These are phyloP conservation scores for Amblyornis subalaris DNA, from an alignment of 2,113 vertebrate genomes.

Conservation along the genomic window DNA sequence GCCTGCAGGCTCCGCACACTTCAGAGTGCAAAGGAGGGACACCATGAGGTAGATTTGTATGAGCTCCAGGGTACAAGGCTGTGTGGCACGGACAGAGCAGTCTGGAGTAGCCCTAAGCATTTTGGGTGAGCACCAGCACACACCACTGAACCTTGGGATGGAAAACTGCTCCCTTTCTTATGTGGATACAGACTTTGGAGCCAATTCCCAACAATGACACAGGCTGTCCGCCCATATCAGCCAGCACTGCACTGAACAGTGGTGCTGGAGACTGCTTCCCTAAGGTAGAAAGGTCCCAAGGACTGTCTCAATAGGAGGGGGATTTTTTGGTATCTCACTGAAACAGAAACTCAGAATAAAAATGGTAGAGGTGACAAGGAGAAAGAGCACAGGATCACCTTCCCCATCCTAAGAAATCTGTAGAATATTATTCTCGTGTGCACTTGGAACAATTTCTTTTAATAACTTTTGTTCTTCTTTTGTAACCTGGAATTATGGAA, in stretches of 20 bases:
- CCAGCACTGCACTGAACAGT: neutral
- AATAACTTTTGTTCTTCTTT: neutral
- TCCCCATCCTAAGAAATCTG: neutral
- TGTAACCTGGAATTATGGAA: neutral
- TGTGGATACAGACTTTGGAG: neutral
- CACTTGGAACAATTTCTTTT: neutral
- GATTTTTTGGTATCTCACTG: neutral
- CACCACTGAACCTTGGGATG: neutral
- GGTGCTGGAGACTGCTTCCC: neutral
- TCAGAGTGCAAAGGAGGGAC: neutral
- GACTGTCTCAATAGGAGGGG: neutral
- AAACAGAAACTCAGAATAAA: neutral
- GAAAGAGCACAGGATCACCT: neutral
- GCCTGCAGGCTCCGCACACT: neutral
- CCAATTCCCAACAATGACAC: neutral
- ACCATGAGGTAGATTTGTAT: neutral
- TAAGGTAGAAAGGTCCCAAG: neutral
- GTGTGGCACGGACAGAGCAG: rapidly evolving
- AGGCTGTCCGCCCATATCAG: neutral
- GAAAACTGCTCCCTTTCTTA: neutral
- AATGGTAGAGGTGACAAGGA: neutral
- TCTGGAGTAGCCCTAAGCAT: neutral
- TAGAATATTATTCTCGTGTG: neutral
- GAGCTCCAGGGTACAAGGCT: neutral
- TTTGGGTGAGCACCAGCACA: neutral